Evolutionary conservation across 2,888 invertebrate genomes (phyloP).

Genomic region (Acheta domesticus): DNA sequence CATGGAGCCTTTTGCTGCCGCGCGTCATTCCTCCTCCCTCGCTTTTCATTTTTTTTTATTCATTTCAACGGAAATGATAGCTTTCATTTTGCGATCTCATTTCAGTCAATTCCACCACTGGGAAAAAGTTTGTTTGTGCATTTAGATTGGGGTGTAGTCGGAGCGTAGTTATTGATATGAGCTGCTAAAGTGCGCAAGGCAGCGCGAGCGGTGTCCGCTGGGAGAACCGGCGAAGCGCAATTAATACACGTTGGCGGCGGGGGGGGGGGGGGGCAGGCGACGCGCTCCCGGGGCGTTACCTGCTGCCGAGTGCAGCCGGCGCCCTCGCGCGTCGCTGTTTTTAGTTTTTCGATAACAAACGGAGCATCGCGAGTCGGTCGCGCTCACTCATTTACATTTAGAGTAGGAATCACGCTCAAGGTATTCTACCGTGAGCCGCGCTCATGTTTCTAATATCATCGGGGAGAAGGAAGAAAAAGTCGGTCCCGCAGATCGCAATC

Average conservation of each 20-base stretch:
- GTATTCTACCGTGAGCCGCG: neutral
- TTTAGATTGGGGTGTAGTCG: neutral
- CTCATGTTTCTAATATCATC: neutral
- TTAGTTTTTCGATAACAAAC: too few relatives aligned
- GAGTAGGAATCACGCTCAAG: neutral
- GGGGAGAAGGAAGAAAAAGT: neutral
- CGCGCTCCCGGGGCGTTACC: too few relatives aligned
- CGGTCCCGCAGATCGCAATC: neutral
- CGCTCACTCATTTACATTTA: neutral
- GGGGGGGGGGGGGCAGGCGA: too few relatives aligned
- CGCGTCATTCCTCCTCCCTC: neutral
- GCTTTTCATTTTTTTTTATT: neutral
- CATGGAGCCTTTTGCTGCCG: constrained; percentile 24
- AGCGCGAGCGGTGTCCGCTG: too few relatives aligned
- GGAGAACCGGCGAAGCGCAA: too few relatives aligned
- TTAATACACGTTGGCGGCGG: too few relatives aligned
- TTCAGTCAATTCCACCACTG: constrained; percentile 30
- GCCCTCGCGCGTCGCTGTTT: too few relatives aligned
- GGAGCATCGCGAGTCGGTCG: neutral
- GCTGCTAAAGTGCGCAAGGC: neutral
- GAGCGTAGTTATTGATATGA: neutral
- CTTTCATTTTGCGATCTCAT: constrained; percentile 34
- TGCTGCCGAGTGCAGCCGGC: too few relatives aligned
- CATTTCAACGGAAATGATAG: constrained; percentile 31
- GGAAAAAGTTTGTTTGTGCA: constrained; percentile 18